A percentile compares a stretch with the other conserved stretches of the same genome.
Conservation (phyloP, 2,113 vertebrate species). For the Rhynchopsitta pachyrhyncha region DNA sequence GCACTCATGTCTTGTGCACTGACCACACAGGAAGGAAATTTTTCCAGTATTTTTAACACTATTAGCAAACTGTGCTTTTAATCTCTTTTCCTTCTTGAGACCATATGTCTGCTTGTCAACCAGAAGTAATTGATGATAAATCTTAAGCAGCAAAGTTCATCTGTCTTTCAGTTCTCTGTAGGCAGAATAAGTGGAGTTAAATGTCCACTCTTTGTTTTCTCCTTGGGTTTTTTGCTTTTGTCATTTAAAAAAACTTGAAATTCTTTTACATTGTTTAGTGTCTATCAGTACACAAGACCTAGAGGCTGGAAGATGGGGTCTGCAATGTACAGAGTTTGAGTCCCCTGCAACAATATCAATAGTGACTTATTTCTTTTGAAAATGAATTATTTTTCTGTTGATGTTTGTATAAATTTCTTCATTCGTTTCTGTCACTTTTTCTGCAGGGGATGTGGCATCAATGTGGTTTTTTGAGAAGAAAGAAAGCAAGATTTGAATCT, state of each 20-base stretch:
- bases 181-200: background rate
- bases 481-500: background rate
- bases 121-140: background rate
- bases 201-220: background rate
- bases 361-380: background rate
- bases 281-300: background rate
- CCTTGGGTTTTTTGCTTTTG: background rate
- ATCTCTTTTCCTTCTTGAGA: background rate
- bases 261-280: background rate
- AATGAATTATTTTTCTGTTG: background rate
- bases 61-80: background rate
- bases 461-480: background rate
- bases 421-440: background rate
- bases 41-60: background rate
- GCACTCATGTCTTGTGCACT: fast-evolving
- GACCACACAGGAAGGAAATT: background rate
- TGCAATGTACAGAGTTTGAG: background rate
- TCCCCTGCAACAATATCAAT: background rate
- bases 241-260: background rate
- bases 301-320: background rate
- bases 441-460: background rate
- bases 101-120: background rate
- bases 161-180: background rate
- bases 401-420: background rate
- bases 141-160: background rate